A percentile compares a stretch with the other conserved stretches of the same genome.
Evolutionary conservation across 2,797 vertebrate genomes (phyloP).

Genomic region (Pangasius larnaudii): DNA sequence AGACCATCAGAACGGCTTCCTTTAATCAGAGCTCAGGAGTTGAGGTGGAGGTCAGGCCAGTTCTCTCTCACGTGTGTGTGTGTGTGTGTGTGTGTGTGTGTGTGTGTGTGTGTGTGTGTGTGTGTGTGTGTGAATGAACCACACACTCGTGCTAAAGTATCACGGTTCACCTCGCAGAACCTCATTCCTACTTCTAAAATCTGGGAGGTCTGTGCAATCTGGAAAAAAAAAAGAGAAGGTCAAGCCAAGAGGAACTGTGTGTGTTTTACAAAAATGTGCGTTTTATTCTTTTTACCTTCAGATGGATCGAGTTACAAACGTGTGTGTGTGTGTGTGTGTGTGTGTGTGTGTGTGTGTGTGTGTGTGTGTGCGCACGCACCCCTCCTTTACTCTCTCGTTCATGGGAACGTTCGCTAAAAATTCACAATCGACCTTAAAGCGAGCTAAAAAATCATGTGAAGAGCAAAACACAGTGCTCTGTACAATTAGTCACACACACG

Average conservation of each 20-base stretch:
- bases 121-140: slow-evolving; percentile 22
- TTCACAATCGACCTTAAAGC: slow-evolving; percentile 23
- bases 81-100: slow-evolving; percentile 22
- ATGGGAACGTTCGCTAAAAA: slow-evolving; percentile 21
- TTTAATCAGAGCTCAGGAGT: slow-evolving; percentile 30
- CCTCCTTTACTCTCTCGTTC: neutral
- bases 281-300: slow-evolving; percentile 27
- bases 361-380: neutral
- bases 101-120: slow-evolving; percentile 13
- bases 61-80: slow-evolving; percentile 18
- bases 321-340: slow-evolving; percentile 30
- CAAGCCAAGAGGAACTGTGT: slow-evolving; percentile 30
- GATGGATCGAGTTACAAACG: slow-evolving; percentile 38
- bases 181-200: slow-evolving; percentile 38
- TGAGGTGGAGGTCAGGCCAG: slow-evolving; percentile 15
- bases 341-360: slow-evolving; percentile 18
- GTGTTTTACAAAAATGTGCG: slow-evolving; percentile 32
- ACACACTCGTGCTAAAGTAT: slow-evolving; percentile 35
- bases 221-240: slow-evolving; percentile 26
- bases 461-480: slow-evolving; percentile 1
- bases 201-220: slow-evolving; percentile 48
- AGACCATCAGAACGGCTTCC: slow-evolving; percentile 5
- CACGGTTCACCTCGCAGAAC: slow-evolving; percentile 50
- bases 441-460: slow-evolving; percentile 5
- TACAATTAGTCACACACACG: neutral